Conservation (phyloP, 1,140 invertebrate genomes). For the Cydia strobilella region DNA sequence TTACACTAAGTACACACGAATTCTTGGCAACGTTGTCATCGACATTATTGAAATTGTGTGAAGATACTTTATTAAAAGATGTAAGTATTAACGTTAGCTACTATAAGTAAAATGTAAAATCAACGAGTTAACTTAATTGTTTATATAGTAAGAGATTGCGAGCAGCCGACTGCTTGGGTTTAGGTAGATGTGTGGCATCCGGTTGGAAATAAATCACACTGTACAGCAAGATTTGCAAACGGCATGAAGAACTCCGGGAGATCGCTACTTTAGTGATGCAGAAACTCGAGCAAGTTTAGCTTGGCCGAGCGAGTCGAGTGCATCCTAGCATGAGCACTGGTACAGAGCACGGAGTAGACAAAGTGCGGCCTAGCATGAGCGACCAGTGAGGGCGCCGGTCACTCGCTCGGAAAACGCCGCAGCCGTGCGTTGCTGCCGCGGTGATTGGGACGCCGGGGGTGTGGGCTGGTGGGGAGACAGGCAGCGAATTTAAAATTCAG, state of each 20-base stretch:
- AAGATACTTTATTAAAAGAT: neutral
- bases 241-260: neutral
- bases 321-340: neutral
- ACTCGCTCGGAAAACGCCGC: constrained; percentile 19
- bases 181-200: too few relatives aligned
- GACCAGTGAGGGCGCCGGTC: neutral
- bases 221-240: neutral
- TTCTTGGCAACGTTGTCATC: constrained; percentile 21
- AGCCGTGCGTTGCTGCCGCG: constrained; percentile 24
- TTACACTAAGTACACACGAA: constrained; percentile 21
- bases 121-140: too few relatives aligned
- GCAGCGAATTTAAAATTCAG: constrained; percentile 73
- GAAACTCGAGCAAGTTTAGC: neutral
- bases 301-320: neutral
- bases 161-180: too few relatives aligned
- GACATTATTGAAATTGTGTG: constrained; percentile 31
- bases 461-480: constrained; percentile 40
- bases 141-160: neutral
- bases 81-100: neutral
- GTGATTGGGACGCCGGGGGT: constrained; percentile 32
- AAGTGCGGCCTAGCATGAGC: constrained; percentile 4
- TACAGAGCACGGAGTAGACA: neutral
- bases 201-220: too few relatives aligned
- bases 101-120: neutral
- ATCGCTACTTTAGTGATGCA: neutral